A percentile compares a stretch with the other conserved stretches of the same genome.
These are phyloP conservation scores for Limnodromus scolopaceus DNA, from an alignment of 2,797 vertebrate genomes.

Conservation along the genomic window DNA sequence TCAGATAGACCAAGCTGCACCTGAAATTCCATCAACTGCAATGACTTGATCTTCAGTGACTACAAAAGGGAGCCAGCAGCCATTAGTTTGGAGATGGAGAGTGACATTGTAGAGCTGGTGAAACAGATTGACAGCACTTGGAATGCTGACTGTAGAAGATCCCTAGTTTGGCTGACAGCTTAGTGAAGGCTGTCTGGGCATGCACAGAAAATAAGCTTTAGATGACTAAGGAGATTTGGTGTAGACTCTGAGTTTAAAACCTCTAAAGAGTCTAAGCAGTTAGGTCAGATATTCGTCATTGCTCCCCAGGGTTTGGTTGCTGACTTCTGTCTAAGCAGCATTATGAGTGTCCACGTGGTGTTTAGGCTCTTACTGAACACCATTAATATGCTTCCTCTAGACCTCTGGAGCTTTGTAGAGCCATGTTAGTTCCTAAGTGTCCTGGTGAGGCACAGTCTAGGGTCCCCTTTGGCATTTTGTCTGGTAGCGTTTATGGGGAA, in stretches of 20 bases:
- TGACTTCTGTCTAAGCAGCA: background rate
- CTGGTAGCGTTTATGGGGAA: background rate
- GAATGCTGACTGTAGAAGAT: background rate
- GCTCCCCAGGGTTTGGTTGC: background rate
- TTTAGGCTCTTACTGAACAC: background rate
- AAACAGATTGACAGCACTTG: background rate
- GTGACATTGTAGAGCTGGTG: background rate
- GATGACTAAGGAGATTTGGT: constrained; percentile 38
- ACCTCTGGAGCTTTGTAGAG: background rate
- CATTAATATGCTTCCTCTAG: background rate
- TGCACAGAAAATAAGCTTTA: constrained; percentile 32
- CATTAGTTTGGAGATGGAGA: background rate
- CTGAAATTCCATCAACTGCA: background rate
- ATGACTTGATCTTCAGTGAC: background rate
- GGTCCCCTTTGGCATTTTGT: background rate
- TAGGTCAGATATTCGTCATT: background rate
- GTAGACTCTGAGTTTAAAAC: background rate
- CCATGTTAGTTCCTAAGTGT: fast-evolving
- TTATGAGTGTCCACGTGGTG: background rate
- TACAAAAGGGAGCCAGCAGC: background rate
- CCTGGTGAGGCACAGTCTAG: background rate
- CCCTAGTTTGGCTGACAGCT: background rate
- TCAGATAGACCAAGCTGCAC: background rate
- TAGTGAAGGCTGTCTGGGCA: background rate
- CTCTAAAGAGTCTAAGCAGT: background rate